Evolutionary conservation across 2,113 vertebrate genomes (phyloP).

Genomic region (Salvelinus fontinalis): DNA sequence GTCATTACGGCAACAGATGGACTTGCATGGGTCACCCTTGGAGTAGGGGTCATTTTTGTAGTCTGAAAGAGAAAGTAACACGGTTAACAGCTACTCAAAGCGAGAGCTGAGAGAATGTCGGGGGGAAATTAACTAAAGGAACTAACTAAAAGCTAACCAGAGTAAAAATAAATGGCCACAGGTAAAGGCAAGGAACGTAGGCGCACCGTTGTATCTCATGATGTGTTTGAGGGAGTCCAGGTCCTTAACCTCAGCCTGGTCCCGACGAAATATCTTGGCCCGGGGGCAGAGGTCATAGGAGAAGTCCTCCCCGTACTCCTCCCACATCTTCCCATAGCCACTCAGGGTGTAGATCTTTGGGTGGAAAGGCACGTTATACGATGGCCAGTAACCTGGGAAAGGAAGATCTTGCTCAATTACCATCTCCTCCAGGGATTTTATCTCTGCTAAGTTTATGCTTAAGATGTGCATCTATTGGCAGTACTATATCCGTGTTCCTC

Average conservation of each 20-base stretch:
- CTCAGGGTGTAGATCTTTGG: conserved; percentile 82
- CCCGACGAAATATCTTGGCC: conserved; percentile 94
- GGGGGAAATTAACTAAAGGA: neutral
- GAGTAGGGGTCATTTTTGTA: conserved; percentile 87
- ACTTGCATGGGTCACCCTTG: conserved; percentile 81
- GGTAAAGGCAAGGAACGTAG: neutral
- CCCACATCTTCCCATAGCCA: conserved; percentile 80
- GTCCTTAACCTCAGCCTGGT: conserved; percentile 81
- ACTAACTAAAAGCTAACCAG: neutral
- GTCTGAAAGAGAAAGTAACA: conserved; percentile 66
- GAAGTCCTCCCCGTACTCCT: conserved; percentile 80
- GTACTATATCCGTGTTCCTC: conserved; percentile 24
- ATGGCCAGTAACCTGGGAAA: conserved; percentile 88
- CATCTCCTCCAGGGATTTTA: neutral
- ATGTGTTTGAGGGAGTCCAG: conserved; percentile 84
- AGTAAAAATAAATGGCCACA: neutral
- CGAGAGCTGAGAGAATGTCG: neutral
- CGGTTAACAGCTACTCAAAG: neutral
- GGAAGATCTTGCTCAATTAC: neutral
- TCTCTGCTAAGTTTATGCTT: neutral
- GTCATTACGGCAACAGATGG: conserved; percentile 90
- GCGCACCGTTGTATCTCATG: conserved; percentile 92
- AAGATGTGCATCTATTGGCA: neutral
- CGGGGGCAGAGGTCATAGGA: conserved; percentile 90
- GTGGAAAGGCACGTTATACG: conserved; percentile 95